Percentiles rank a stretch among this genome's conserved stretches.
phyloP scores from a whole-genome alignment of 2,113 vertebrate species.

The Ammospiza nelsoni region DNA sequence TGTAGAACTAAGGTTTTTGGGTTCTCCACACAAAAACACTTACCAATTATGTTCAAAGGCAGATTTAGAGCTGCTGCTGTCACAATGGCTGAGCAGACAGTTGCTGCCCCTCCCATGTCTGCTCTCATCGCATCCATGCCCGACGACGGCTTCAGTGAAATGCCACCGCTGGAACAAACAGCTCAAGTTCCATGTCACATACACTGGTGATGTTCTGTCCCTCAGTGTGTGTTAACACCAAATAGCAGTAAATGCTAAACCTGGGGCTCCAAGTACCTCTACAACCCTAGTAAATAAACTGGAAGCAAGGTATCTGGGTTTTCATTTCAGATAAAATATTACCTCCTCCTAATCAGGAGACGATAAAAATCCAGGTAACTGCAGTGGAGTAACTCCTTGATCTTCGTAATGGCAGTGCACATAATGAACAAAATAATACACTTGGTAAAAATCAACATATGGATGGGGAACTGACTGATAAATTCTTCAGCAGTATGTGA shows the following conservation, averaged over 20 bases:
- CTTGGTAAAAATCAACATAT: neutral
- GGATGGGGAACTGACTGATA: neutral
- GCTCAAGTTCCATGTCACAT: rapidly evolving
- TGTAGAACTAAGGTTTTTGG: neutral
- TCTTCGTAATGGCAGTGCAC: neutral
- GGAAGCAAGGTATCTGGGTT: neutral
- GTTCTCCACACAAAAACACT: slow-evolving; percentile 2
- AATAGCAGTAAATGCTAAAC: neutral
- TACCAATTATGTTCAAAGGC: slow-evolving; percentile 92
- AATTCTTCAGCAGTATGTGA: neutral
- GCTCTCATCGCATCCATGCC: slow-evolving; percentile 97
- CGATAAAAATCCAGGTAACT: neutral
- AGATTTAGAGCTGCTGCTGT: slow-evolving; percentile 89
- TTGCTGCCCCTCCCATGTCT: slow-evolving; percentile 97
- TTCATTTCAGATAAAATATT: neutral
- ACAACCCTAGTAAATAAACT: neutral
- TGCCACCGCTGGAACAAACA: slow-evolving; percentile 85
- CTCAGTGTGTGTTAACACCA: neutral
- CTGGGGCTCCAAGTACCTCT: neutral
- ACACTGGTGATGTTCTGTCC: neutral
- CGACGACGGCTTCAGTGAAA: slow-evolving; percentile 90
- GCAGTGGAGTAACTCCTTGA: neutral
- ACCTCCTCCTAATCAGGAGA: neutral
- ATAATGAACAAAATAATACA: neutral
- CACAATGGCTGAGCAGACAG: slow-evolving; percentile 89